phyloP scores from a whole-genome alignment of 2,113 vertebrate genomes.

The Cyanoliseus patagonus region DNA sequence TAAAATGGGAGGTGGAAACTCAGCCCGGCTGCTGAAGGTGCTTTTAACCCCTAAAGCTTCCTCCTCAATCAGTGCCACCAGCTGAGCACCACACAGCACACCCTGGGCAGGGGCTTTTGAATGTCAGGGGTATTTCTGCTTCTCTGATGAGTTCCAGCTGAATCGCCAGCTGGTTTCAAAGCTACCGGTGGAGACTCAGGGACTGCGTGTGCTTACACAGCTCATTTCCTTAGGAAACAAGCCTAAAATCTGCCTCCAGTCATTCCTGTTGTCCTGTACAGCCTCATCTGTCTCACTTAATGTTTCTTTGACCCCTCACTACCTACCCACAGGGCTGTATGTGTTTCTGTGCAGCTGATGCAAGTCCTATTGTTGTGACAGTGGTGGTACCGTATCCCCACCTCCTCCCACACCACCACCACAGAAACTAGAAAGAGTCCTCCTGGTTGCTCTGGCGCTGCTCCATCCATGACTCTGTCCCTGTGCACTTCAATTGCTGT shows the following conservation, averaged over 20 bases:
- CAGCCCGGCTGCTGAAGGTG: fast-evolving
- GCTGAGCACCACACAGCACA: neutral
- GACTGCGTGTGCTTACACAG: fast-evolving
- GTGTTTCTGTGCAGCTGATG: neutral
- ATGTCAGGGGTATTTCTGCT: fast-evolving
- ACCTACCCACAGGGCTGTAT: fast-evolving
- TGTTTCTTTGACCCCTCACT: neutral
- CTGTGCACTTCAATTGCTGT: no score
- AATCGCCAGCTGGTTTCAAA: neutral
- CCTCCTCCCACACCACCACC: neutral
- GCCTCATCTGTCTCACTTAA: no score
- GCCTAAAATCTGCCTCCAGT: neutral
- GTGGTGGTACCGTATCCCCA: fast-evolving
- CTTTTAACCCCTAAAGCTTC: no score
- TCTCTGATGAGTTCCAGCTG: neutral
- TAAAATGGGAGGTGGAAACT: fast-evolving
- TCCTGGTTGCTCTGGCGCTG: neutral
- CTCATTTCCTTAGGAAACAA: neutral
- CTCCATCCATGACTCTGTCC: neutral
- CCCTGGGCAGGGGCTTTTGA: neutral
- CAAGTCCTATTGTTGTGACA: neutral
- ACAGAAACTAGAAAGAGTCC: neutral
- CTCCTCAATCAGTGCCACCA: neutral
- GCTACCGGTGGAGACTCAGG: neutral
- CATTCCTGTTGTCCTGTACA: neutral